Evolutionary conservation across 2,113 vertebrate genomes (phyloP).

Genomic region (Eurystomus gularis): DNA sequence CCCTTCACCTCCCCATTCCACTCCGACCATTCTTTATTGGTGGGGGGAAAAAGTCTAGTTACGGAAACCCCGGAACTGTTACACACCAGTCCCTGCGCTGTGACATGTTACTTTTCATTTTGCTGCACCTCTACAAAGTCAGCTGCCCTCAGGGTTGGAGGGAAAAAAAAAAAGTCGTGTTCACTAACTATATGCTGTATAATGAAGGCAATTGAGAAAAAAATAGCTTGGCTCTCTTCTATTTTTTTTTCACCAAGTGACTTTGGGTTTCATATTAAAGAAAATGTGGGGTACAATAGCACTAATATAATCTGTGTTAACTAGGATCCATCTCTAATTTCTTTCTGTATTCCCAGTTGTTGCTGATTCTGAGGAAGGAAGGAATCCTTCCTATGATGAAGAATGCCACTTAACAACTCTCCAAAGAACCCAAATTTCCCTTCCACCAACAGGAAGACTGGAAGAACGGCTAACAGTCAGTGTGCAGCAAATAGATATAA

Average conservation of each 20-base stretch:
- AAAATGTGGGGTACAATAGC: not conserved
- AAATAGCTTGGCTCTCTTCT: not conserved
- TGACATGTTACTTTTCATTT: not conserved
- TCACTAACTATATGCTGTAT: not conserved
- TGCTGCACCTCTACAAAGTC: not conserved
- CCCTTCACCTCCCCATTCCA: not conserved
- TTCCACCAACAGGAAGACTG: not conserved
- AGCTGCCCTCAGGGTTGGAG: not conserved
- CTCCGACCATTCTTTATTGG: not conserved
- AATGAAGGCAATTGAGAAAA: not conserved
- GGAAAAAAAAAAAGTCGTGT: not conserved
- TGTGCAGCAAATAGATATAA: not conserved
- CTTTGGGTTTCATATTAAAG: not conserved
- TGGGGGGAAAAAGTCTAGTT: not conserved
- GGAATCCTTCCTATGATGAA: not conserved
- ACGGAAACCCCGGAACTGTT: not conserved
- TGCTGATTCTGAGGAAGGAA: not conserved
- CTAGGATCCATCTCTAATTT: not conserved
- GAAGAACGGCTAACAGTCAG: not conserved
- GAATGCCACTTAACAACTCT: not conserved
- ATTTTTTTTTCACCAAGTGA: not conserved
- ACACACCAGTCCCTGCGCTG: not conserved
- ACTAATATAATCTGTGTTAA: not conserved
- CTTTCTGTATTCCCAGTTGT: not conserved
- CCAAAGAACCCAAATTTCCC: not conserved